A percentile compares a stretch with the other conserved stretches of the same genome.
These are phyloP conservation scores for Armadillidium nasatum DNA, from an alignment of 1,140 invertebrate species.

Conservation along the genomic window DNA sequence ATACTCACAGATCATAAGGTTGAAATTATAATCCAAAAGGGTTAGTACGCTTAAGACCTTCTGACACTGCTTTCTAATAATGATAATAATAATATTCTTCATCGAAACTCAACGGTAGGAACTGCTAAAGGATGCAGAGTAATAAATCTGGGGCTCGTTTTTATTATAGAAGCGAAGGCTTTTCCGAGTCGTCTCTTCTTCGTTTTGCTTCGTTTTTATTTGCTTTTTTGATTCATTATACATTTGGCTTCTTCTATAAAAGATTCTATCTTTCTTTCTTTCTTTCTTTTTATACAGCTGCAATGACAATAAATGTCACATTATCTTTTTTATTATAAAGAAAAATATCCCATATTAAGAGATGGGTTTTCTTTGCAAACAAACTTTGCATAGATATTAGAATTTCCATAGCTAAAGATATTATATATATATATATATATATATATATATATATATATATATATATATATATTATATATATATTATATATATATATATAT, in stretches of 20 bases:
- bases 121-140: conserved; percentile 5
- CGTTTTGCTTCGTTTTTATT: not conserved
- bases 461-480: conserved; percentile 15
- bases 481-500: conserved; percentile 15
- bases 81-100: not conserved
- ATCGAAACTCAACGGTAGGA: not conserved
- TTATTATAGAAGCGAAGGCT: not conserved
- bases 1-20: not conserved
- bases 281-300: not conserved
- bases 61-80: not conserved
- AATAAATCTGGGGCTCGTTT: not conserved
- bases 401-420: too few relatives aligned
- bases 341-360: conserved; percentile 3
- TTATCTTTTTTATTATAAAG: conserved; percentile 1
- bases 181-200: not conserved
- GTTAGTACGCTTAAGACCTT: not conserved
- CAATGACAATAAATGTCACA: conserved; percentile 11
- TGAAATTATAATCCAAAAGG: not conserved
- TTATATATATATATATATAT: conserved; percentile 15
- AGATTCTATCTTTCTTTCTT: too few relatives aligned
- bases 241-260: not conserved
- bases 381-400: not conserved
- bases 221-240: conserved; percentile 11
- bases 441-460: conserved; percentile 15
- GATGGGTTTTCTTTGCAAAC: not conserved